phyloP scores from a whole-genome alignment of 2,113 vertebrate genomes.

The Mormyrus lacerda region DNA sequence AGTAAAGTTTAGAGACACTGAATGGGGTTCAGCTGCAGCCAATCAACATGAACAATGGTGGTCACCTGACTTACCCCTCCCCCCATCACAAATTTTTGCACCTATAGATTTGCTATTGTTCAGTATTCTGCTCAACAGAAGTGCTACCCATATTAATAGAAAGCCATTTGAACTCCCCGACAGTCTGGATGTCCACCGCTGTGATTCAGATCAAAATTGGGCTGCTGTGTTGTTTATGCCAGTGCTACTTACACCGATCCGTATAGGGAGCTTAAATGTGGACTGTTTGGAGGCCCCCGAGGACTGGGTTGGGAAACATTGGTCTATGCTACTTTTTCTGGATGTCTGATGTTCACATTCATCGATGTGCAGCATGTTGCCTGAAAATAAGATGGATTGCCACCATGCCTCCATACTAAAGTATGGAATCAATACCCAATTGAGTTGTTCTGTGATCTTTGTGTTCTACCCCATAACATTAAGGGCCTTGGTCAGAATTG shows the following conservation, averaged over 20 bases:
- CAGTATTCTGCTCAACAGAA: neutral
- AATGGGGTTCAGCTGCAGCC: neutral
- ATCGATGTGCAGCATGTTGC: conserved; percentile 33
- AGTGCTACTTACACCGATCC: neutral
- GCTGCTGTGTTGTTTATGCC: conserved; percentile 10
- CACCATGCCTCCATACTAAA: conserved; percentile 27
- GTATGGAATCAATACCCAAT: conserved; percentile 32
- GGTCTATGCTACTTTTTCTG: neutral
- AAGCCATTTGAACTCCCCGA: neutral
- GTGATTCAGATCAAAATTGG: conserved; percentile 24
- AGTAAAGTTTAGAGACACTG: neutral
- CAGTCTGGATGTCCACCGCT: neutral
- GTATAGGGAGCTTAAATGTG: neutral
- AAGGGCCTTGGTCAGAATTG: conserved; percentile 34
- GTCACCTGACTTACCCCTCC: neutral
- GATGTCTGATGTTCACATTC: conserved; percentile 2
- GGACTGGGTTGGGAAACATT: neutral
- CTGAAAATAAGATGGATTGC: neutral
- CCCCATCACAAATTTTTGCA: neutral
- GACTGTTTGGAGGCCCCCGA: neutral
- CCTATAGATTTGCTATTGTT: neutral
- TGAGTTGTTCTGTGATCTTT: conserved; percentile 31
- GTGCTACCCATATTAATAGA: neutral
- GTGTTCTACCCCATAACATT: conserved; percentile 29
- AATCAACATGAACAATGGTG: neutral